Percentiles rank a stretch among this genome's conserved stretches.
phyloP scores from a whole-genome alignment of 2,888 invertebrate species.

The Sphaerophoria rueppellii region DNA sequence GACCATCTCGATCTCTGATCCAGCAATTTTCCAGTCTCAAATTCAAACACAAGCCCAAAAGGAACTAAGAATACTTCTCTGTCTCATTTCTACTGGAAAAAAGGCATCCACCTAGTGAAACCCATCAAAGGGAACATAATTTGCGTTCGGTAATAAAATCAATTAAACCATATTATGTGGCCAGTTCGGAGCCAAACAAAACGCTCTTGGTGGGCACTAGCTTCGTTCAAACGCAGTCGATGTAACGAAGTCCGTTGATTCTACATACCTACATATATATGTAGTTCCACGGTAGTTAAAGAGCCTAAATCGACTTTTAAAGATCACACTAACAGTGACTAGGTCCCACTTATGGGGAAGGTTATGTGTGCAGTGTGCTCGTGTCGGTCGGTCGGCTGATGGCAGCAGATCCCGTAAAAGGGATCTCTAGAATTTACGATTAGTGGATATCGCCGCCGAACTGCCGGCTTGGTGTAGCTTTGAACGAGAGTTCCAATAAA shows the following conservation, averaged over 20 bases:
- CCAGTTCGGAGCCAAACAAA: not conserved
- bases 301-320: constrained; percentile 70
- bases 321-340: constrained; percentile 60
- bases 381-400: too few species aligned
- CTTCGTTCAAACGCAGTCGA: constrained; percentile 17
- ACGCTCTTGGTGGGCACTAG: constrained; percentile 52
- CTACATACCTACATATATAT: constrained; percentile 22
- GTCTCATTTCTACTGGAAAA: not conserved
- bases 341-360: constrained; percentile 57
- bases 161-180: constrained; percentile 71
- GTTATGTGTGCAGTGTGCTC: constrained; percentile 13
- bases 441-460: constrained; percentile 24
- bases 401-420: constrained; percentile 61
- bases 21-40: constrained; percentile 36
- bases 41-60: constrained; percentile 38
- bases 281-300: constrained; percentile 69
- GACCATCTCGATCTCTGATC: constrained; percentile 58
- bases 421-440: constrained; percentile 71
- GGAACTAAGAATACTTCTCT: constrained; percentile 58
- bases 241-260: constrained; percentile 30
- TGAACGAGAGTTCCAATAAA: constrained; percentile 33
- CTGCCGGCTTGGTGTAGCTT: not conserved
- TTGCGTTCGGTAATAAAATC: constrained; percentile 71
- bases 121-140: constrained; percentile 68
- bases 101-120: constrained; percentile 5